These are phyloP conservation scores for Sinotaia quadrata DNA, from an alignment of 2,888 invertebrate species.

Conservation along the genomic window DNA sequence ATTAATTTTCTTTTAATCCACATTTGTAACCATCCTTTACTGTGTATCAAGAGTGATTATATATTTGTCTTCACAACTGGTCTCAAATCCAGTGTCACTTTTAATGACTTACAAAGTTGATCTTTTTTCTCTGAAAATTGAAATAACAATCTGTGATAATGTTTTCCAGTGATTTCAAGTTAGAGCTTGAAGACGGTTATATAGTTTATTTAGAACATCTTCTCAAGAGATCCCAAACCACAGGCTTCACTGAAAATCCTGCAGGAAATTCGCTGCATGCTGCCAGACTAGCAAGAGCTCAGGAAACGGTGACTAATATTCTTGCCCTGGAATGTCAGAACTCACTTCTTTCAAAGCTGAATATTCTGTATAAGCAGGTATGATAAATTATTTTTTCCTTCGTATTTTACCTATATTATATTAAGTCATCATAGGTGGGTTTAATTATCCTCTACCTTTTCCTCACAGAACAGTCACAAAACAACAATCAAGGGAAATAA, in stretches of 20 bases:
- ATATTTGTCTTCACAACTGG: too few relatives aligned
- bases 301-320: conserved; percentile 36
- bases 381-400: neutral
- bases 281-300: conserved; percentile 1
- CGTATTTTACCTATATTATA: neutral
- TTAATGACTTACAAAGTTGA: too few relatives aligned
- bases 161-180: conserved; percentile 53
- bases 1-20: too few relatives aligned
- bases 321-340: neutral
- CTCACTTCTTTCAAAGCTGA: conserved; percentile 37
- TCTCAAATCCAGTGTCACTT: too few relatives aligned
- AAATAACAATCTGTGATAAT: too few relatives aligned
- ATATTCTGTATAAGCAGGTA: conserved; percentile 49
- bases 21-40: too few relatives aligned
- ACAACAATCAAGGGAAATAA: too few relatives aligned
- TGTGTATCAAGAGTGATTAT: too few relatives aligned
- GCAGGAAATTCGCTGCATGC: neutral
- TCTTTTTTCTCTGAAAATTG: too few relatives aligned
- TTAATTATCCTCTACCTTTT: neutral
- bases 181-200: conserved; percentile 56
- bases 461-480: too few relatives aligned
- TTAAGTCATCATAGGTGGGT: neutral
- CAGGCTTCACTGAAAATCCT: neutral
- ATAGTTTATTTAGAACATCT: conserved; percentile 54
- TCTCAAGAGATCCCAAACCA: conserved; percentile 34